Evolutionary conservation across 92 coral and sea anemone genomes (phyloP), one percentile per base, ranked within the genome.

Genomic region (Metridium senile): DNA sequence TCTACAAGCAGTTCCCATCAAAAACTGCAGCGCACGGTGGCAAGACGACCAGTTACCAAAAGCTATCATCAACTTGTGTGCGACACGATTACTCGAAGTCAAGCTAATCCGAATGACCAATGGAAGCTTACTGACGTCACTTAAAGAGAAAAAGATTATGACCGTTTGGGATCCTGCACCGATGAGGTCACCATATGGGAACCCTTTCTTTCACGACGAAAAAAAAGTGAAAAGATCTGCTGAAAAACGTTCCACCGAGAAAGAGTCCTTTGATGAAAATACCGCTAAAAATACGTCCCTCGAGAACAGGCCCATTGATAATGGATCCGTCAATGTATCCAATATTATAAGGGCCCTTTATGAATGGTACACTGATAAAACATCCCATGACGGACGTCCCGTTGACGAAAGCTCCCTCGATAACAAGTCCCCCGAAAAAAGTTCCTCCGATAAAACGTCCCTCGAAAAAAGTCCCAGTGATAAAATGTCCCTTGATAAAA

Each of bases 21-120:
- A 25, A 9, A 72, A 72, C 66, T 73, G 78, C 33, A 57, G n/a
- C n/a, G n/a, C 78, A 1, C 7, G 7, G 10, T 73, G 78, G 78
- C 20, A 57, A 57, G 56, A 58, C 0, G 78, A 63, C n/a, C 32
- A 11, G 0, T 26, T 73, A 8, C 23, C 31, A 35, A 73, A 58
- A 58, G 30, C 68, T 2, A 57, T 73, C 21, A 25, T 20, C 22
- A 57, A 47, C 10, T 22, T 58, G 11, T 73, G 78, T 34, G 51
- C 33, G n/a, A 33, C 64, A 22, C 30, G 16, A 1, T 4, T 18
- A 11, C 78, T 67, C 9, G 51, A 58, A 6, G 32, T 73, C 30
- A 26, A 54, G 13, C 32, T 73, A 6, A 73, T 34, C 11, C 54
- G 53, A 11, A 31, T 73, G 1, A 13, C 1, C 18, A 58, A 58